Percentiles rank a stretch among this genome's conserved stretches.
Evolutionary conservation across 37 sponge, comb jelly and placozoan genomes (phyloP).

Genomic region (Sycon ciliatum): DNA sequence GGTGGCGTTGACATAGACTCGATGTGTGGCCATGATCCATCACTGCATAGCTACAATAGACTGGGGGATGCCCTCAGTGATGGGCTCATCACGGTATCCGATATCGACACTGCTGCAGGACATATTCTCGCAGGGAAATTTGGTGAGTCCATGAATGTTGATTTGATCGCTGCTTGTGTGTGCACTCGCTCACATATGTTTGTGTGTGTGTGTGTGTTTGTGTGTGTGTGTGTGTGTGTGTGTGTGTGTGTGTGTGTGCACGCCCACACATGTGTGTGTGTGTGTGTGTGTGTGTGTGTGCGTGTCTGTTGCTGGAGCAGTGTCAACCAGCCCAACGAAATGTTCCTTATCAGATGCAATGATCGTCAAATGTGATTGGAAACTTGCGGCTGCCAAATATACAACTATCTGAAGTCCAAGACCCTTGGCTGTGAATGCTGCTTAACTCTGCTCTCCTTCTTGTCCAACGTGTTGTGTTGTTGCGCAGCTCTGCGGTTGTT

Average conservation of each 20-base stretch:
- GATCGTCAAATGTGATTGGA: slow-evolving; percentile 42
- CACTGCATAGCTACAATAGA: neutral
- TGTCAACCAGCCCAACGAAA: too few species aligned
- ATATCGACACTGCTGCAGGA: neutral
- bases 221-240: slow-evolving; percentile 1
- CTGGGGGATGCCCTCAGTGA: slow-evolving; percentile 12
- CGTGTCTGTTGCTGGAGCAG: slow-evolving; percentile 27
- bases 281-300: slow-evolving; percentile 39
- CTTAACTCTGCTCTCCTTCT: neutral
- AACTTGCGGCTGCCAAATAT: too few species aligned
- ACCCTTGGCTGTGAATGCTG: too few species aligned
- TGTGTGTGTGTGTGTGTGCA: neutral
- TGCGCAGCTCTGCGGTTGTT: slow-evolving; percentile 5
- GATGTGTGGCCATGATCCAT: slow-evolving; percentile 20
- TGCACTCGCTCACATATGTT: slow-evolving; percentile 38
- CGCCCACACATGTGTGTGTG: neutral
- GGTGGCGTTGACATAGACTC: slow-evolving; percentile 11
- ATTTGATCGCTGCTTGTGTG: slow-evolving; percentile 20
- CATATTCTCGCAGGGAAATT: neutral
- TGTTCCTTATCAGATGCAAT: too few species aligned
- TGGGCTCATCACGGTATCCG: slow-evolving; percentile 14
- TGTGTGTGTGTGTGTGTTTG: neutral
- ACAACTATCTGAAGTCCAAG: too few species aligned
- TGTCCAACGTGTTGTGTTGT: neutral
- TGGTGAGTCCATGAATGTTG: neutral